phyloP scores from a whole-genome alignment of 2,113 vertebrate species.

The Chroicocephalus ridibundus region DNA sequence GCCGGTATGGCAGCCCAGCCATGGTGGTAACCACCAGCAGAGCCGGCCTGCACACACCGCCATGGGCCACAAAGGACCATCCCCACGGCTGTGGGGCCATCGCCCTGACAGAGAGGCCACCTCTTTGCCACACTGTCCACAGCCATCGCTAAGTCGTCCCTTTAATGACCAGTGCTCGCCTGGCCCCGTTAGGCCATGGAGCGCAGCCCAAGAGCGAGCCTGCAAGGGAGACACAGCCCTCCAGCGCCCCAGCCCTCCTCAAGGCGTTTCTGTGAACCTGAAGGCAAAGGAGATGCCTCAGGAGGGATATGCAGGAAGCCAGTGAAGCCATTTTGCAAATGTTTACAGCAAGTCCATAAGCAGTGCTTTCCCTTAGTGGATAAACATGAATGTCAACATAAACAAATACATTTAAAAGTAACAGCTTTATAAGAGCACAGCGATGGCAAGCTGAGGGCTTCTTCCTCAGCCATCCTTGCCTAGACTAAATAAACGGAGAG shows the following conservation, averaged over 20 bases:
- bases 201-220: fast-evolving
- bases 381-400: not conserved
- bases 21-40: not conserved
- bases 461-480: not conserved
- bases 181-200: fast-evolving
- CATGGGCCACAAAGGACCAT: fast-evolving
- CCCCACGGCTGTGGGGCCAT: fast-evolving
- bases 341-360: not conserved
- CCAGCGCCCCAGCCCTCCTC: not conserved
- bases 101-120: not conserved
- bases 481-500: conserved; percentile 36
- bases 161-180: not conserved
- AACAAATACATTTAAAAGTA: conserved; percentile 26
- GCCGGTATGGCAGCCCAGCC: not conserved
- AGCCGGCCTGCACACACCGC: fast-evolving
- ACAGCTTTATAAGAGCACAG: not conserved
- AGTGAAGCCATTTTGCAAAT: not conserved
- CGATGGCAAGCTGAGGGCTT: not conserved
- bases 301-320: not conserved
- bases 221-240: too few relatives aligned
- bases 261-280: not conserved
- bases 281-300: not conserved
- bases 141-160: not conserved
- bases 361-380: not conserved
- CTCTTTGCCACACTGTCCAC: not conserved